phyloP scores from a whole-genome alignment of 2,888 invertebrate species.

The Cephus pulcher region DNA sequence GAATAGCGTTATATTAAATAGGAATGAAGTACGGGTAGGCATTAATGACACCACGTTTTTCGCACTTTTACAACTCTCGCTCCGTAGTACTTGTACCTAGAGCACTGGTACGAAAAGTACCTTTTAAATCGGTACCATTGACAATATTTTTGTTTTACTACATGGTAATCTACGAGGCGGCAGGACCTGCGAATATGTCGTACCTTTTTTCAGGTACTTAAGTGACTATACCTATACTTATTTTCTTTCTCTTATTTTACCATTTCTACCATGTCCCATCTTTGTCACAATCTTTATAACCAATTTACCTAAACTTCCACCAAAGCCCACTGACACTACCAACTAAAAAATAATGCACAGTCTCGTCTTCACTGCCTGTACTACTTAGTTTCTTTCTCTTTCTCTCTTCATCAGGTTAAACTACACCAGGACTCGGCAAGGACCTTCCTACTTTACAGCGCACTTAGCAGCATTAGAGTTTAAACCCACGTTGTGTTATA shows the following conservation, averaged over 20 bases:
- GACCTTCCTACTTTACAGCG: neutral
- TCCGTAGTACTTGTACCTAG: slow-evolving; percentile 22
- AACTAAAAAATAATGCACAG: neutral
- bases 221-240: slow-evolving; percentile 15
- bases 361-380: neutral
- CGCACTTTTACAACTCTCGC: slow-evolving; percentile 27
- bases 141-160: slow-evolving; percentile 50
- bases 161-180: slow-evolving; percentile 36
- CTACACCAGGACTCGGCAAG: slow-evolving; percentile 5
- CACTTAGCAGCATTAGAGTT: slow-evolving; percentile 8
- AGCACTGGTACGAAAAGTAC: slow-evolving; percentile 14
- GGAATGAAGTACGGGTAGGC: neutral
- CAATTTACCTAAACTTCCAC: neutral
- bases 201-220: slow-evolving; percentile 7
- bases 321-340: neutral
- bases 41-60: slow-evolving; percentile 14
- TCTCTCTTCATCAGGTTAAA: neutral
- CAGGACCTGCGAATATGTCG: slow-evolving; percentile 1
- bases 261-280: neutral
- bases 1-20: neutral
- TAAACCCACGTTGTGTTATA: slow-evolving; percentile 26
- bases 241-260: neutral
- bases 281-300: neutral
- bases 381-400: slow-evolving; percentile 6
- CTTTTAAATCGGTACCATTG: slow-evolving; percentile 48